A percentile compares a stretch with the other conserved stretches of the same genome.
Conservation (phyloP, 2,888 invertebrate genomes). For the Drosophila merina region DNA sequence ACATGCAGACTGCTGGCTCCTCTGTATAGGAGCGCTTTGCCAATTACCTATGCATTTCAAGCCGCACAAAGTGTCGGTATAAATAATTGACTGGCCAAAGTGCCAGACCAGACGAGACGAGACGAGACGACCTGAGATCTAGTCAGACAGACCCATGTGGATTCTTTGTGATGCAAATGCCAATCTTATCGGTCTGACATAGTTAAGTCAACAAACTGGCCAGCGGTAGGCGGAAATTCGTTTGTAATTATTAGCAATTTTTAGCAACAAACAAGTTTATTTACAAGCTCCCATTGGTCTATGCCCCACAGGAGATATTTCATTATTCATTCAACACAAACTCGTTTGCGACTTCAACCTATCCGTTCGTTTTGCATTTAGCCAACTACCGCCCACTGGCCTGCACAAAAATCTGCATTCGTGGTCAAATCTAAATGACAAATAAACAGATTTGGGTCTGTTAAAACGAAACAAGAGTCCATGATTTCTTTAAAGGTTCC, state of each 20-base stretch:
- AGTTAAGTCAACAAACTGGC: slow-evolving; percentile 59
- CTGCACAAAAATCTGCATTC: slow-evolving; percentile 3
- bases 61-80: slow-evolving; percentile 75
- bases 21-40: slow-evolving; percentile 12
- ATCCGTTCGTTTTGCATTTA: slow-evolving; percentile 48
- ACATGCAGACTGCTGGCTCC: slow-evolving; percentile 12
- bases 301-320: slow-evolving; percentile 22
- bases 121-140: slow-evolving; percentile 51
- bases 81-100: slow-evolving; percentile 75
- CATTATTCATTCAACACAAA: slow-evolving; percentile 37
- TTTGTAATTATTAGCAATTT: slow-evolving; percentile 63
- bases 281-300: slow-evolving; percentile 23
- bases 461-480: not conserved
- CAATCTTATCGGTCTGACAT: slow-evolving; percentile 70
- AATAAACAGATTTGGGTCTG: slow-evolving; percentile 20
- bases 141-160: slow-evolving; percentile 13
- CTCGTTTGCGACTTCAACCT: slow-evolving; percentile 53
- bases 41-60: slow-evolving; percentile 70
- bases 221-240: slow-evolving; percentile 67
- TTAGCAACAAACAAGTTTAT: slow-evolving; percentile 65
- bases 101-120: slow-evolving; percentile 53
- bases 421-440: slow-evolving; percentile 23
- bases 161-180: slow-evolving; percentile 49
- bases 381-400: slow-evolving; percentile 49
- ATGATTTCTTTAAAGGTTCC: too few species aligned